phyloP scores from a whole-genome alignment of 2,113 vertebrate genomes.

The Aegotheles bennettii region DNA sequence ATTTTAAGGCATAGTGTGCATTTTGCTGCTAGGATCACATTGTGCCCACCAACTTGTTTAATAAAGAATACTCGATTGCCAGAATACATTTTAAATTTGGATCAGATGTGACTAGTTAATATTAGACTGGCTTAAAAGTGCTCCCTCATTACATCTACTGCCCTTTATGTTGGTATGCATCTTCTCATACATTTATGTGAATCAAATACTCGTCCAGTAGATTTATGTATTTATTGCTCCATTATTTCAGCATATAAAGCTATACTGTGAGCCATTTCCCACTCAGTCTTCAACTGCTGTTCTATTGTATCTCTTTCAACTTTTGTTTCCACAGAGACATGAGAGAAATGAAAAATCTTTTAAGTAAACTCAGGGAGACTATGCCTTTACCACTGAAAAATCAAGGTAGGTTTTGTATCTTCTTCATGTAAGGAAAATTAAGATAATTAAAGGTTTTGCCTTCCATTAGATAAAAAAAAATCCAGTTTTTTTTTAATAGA shows the following conservation, averaged over 20 bases:
- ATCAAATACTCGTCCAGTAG: background rate
- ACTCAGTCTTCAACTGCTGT: background rate
- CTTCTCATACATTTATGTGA: background rate
- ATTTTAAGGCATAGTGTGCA: background rate
- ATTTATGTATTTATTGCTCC: background rate
- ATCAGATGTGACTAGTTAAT: background rate
- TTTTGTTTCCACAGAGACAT: constrained; percentile 84
- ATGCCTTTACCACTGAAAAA: constrained; percentile 99
- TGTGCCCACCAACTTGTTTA: background rate
- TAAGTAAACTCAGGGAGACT: constrained; percentile 99
- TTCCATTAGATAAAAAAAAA: background rate
- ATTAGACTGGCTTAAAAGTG: background rate
- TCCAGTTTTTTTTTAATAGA: background rate
- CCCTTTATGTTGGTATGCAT: background rate
- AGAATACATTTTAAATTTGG: background rate
- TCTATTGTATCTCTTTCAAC: constrained; percentile 9
- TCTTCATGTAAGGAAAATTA: background rate
- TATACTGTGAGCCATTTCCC: background rate
- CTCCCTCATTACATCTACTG: background rate
- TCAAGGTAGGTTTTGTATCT: constrained; percentile 83
- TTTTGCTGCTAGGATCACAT: background rate
- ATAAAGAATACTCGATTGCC: background rate
- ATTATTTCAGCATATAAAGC: background rate
- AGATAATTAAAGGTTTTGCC: background rate
- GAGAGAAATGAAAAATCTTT: constrained; percentile 98